phyloP scores from a whole-genome alignment of 2,888 invertebrate genomes.

The Netelia melanura region DNA sequence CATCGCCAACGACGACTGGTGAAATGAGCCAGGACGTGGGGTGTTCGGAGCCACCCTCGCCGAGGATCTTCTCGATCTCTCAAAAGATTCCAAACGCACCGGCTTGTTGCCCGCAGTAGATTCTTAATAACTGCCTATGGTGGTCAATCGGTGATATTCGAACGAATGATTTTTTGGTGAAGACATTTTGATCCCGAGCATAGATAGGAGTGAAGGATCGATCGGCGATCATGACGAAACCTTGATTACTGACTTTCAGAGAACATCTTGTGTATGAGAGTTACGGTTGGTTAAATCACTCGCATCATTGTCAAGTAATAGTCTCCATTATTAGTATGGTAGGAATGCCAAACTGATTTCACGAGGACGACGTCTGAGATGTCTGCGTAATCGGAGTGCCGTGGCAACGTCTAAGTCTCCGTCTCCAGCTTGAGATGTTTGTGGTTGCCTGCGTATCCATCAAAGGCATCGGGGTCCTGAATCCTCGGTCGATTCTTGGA shows the following conservation, averaged over 20 bases:
- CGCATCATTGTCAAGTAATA: not conserved
- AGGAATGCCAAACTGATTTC: constrained; percentile 24
- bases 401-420: constrained; percentile 15
- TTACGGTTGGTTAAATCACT: not conserved
- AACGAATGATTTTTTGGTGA: not conserved
- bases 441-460: constrained; percentile 32
- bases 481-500: constrained; percentile 43
- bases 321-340: constrained; percentile 2
- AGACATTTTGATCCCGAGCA: no score
- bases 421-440: constrained; percentile 46
- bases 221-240: no score
- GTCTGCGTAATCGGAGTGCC: constrained; percentile 38
- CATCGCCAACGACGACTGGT: constrained; percentile 77
- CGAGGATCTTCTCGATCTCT: constrained; percentile 84
- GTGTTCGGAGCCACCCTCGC: constrained; percentile 76
- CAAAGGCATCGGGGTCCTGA: constrained; percentile 33
- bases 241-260: not conserved
- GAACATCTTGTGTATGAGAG: not conserved
- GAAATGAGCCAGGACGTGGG: constrained; percentile 73
- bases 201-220: no score
- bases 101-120: constrained; percentile 76
- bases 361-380: constrained; percentile 9
- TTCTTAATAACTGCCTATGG: not conserved
- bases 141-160: not conserved
- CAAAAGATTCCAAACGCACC: constrained; percentile 76